phyloP scores from a whole-genome alignment of 2,113 vertebrate species.

The Silurus glanis region DNA sequence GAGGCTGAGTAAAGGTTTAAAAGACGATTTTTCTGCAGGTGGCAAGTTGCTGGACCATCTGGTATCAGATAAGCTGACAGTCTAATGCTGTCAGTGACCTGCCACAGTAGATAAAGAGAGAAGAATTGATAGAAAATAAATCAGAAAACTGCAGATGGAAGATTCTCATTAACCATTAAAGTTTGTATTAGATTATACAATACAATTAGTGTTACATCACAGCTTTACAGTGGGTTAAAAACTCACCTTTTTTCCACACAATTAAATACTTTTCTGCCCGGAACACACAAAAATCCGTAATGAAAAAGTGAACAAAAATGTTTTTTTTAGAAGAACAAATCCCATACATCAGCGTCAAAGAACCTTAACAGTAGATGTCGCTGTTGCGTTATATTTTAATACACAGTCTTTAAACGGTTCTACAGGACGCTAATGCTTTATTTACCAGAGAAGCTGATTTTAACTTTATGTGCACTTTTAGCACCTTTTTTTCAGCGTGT shows the following conservation, averaged over 20 bases:
- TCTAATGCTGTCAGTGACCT: conserved; percentile 18
- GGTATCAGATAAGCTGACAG: conserved; percentile 39
- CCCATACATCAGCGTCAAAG: neutral
- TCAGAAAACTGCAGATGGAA: neutral
- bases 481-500: too few relatives aligned
- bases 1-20: neutral
- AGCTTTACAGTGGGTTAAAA: neutral
- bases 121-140: neutral
- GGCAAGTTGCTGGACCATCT: neutral
- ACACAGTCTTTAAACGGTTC: neutral
- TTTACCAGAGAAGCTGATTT: neutral
- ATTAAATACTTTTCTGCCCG: too few relatives aligned
- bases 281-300: neutral
- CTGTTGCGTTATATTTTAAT: neutral
- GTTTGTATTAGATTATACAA: neutral
- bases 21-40: neutral
- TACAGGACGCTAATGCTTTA: neutral
- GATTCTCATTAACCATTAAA: neutral
- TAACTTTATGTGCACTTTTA: too few relatives aligned
- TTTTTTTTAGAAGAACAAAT: neutral
- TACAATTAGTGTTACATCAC: neutral
- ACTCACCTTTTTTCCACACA: neutral
- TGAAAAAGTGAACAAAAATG: neutral
- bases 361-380: neutral
- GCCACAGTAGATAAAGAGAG: conserved; percentile 29